A percentile compares a stretch with the other conserved stretches of the same genome.
Conservation (phyloP, 2,888 invertebrate species). For the Ormyrus thymus region DNA sequence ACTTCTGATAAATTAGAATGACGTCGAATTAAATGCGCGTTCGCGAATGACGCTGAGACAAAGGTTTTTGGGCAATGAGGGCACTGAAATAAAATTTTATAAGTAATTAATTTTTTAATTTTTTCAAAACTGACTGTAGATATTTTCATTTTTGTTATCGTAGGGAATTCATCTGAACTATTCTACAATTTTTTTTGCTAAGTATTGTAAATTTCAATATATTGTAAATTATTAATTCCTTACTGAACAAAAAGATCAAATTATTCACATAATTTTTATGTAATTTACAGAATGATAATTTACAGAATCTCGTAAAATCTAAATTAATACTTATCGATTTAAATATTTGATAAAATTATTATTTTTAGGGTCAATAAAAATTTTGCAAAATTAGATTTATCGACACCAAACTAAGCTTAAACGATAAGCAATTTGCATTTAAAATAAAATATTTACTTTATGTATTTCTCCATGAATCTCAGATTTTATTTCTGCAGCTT, state of each 20-base stretch:
- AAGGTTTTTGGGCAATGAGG: slow-evolving; percentile 82
- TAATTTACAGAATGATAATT: background rate
- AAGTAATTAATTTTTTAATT: slow-evolving; percentile 20
- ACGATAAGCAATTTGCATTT: slow-evolving; percentile 1
- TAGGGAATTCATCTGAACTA: too few species aligned
- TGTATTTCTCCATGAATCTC: slow-evolving; percentile 70
- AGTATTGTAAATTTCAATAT: too few species aligned
- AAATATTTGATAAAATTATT: background rate
- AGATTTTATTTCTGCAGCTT: slow-evolving; percentile 64
- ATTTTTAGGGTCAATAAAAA: background rate
- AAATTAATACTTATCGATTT: background rate
- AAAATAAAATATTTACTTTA: slow-evolving; percentile 62
- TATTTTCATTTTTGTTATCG: background rate
- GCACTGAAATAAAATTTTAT: slow-evolving; percentile 76
- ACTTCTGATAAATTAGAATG: slow-evolving; percentile 73
- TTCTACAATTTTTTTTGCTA: too few species aligned
- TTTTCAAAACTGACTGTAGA: too few species aligned
- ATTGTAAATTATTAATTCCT: too few species aligned
- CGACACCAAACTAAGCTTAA: background rate
- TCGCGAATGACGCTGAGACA: slow-evolving; percentile 80
- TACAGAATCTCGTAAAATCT: background rate
- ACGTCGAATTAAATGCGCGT: slow-evolving; percentile 80
- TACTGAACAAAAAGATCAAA: too few species aligned
- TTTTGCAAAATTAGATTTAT: background rate
- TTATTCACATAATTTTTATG: background rate